These are phyloP conservation scores for Mus minutoides DNA, from an alignment of 2,797 vertebrate genomes.

Conservation along the genomic window DNA sequence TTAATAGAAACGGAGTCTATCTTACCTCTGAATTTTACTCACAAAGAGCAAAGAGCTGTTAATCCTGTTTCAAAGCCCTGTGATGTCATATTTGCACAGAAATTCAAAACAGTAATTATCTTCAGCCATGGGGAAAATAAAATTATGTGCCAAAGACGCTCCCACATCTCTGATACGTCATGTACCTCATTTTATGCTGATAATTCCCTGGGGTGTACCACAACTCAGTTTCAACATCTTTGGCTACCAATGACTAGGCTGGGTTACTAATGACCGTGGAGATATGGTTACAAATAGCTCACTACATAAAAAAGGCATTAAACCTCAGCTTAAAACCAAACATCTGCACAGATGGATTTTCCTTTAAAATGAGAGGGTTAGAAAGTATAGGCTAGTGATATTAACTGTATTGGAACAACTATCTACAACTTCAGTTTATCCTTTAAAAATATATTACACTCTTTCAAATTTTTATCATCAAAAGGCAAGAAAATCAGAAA, in stretches of 20 bases:
- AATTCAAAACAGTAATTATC: conserved; percentile 45
- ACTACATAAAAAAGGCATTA: neutral
- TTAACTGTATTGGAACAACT: neutral
- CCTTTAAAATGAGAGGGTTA: conserved; percentile 7
- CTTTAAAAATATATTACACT: neutral
- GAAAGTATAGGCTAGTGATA: neutral
- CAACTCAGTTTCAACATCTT: neutral
- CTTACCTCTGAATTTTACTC: conserved; percentile 4
- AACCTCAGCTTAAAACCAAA: conserved; percentile 5
- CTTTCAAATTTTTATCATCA: conserved; percentile 5
- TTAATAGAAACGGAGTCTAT: conserved; percentile 37
- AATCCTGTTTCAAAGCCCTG: conserved; percentile 37
- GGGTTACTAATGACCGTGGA: neutral
- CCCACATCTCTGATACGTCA: conserved; percentile 23
- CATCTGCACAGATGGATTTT: neutral
- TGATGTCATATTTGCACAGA: neutral
- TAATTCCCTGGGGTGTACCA: neutral
- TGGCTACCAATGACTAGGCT: neutral
- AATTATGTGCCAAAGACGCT: conserved; percentile 60
- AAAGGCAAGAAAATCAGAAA: conserved; percentile 46
- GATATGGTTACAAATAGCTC: conserved; percentile 12
- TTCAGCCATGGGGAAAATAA: conserved; percentile 53
- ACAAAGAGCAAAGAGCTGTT: conserved; percentile 25
- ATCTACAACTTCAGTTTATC: neutral
- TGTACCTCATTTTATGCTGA: neutral